Evolutionary conservation across 2,113 vertebrate genomes (phyloP).

Genomic region (Actenoides hombroni): DNA sequence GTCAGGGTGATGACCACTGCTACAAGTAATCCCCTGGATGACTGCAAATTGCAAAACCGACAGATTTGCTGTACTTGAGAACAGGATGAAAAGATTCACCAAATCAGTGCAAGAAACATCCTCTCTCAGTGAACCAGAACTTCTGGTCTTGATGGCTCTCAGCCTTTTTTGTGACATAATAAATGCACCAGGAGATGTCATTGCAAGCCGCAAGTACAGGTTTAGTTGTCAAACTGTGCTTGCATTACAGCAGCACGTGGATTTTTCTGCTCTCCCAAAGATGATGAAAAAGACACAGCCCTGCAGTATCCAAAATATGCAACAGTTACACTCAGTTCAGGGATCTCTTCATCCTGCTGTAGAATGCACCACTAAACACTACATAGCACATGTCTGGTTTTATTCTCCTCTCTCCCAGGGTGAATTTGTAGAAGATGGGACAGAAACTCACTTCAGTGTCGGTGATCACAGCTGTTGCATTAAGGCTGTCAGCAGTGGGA

Average conservation of each 20-base stretch:
- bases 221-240: neutral
- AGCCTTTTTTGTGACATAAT: neutral
- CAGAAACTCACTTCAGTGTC: constrained; percentile 94
- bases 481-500: constrained; percentile 97
- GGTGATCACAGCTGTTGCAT: constrained; percentile 90
- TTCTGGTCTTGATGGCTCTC: neutral
- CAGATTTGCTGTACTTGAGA: neutral
- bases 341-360: neutral
- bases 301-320: neutral
- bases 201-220: neutral
- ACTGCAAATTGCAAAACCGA: neutral
- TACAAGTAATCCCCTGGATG: neutral
- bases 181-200: neutral
- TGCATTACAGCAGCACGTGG: neutral
- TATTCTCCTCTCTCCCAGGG: constrained; percentile 75
- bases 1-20: neutral
- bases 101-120: neutral
- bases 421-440: constrained; percentile 98
- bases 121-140: neutral
- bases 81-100: neutral
- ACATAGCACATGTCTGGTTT: neutral
- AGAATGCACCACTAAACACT: neutral
- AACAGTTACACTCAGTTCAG: neutral
- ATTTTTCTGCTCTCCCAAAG: neutral
- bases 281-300: neutral